Evolutionary conservation across 2,113 vertebrate species (phyloP), one percentile per base, ranked within the genome.

Genomic region (Gopherus flavomarginatus): DNA sequence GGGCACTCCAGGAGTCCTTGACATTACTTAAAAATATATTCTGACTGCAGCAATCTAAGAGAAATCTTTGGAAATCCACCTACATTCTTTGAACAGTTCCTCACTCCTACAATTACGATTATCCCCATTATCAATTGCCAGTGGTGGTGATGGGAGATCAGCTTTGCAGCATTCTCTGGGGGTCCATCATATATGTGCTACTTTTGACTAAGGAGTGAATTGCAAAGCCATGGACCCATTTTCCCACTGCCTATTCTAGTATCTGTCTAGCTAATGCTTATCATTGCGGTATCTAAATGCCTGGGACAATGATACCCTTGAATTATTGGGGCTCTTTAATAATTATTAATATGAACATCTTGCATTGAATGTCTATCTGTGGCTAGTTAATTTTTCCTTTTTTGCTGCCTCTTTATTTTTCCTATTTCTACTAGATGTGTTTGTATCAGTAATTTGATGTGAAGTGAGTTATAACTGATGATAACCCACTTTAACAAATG

Each of bases 401-500:
- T 82, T 62, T 91, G 29, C 49, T 81, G n/a, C 35, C 0, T 0
- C 27, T 3, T 81, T 96, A 38, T 82, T 59, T 2, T 5, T 5
- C 9, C 10, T 19, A 82, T 26, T 11, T 88, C n/a, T 93, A 94
- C 79, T 50, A 88, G 85, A 72, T 69, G 21, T 35, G 19, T 62
- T 62, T 62, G 3, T 69, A 86, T 19, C 59, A 96, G 50, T 49
- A 44, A 56, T 50, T 47, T 26, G 53, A 54, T 35, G 86, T 81
- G 53, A 91, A 72, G 65, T 75, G 56, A 75, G 59, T 90, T 83
- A 42, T 82, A 82, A 24, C 38, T 27, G 35, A n/a, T 83, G 62
- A 75, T 49, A 95, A 84, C n/a, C 85, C 62, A 12, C 38, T 88
- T 90, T 91, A 86, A 82, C 50, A 82, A 65, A 21, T 35, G 49